Base-by-base conservation (phyloP, 2,797 vertebrate genomes). In the Cygnus olor region DNA sequence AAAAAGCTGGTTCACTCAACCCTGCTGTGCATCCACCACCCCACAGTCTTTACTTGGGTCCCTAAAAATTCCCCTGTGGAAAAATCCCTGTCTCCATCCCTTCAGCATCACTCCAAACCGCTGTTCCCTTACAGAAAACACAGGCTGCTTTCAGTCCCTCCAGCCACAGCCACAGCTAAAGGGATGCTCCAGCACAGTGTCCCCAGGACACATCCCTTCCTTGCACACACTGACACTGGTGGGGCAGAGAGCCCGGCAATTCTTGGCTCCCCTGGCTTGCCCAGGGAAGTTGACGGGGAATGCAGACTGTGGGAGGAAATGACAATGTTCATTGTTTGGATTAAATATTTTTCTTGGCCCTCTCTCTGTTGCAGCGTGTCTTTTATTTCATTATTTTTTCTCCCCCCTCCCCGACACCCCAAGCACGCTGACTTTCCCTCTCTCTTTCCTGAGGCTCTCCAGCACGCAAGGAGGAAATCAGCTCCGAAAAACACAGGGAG, bases 321-420 rank as follows among this genome's bases (percentile, higher is more conserved):
- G 73, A 96, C 97, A 97, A 93, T 97, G 94, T 97, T 97, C 96
- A 95, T 96, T 98, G 97, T 97, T 97, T 97, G 96, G 95, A 96
- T 97, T 97, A 93, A 97, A 96, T 98, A 97, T 97, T 98, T 97
- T 97, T 97, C 94, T 98, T 97, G 97, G 97, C 96, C 63, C 44
- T 92, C 74, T 72, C 72, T 73, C 87, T 93, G 76, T 96, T 96
- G 94, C 88, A 95, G 89, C 45, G 68, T 56, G 57, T 80, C 85
- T 95, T 93, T 94, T 83, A 51, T 94, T 96, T 93, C 89, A 32
- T 58, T 76, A 64, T 94, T 90, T 89, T 92, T 51, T 13, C 38
- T 14, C 36, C 32, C 24, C 79, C 28, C 61, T 54, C 58, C 61
- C 60, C 22, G 4, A 94, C 71, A 89, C 78, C 92, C 88, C 80